phyloP scores from a whole-genome alignment of 2,888 invertebrate species.

The Eretmocerus hayati region DNA sequence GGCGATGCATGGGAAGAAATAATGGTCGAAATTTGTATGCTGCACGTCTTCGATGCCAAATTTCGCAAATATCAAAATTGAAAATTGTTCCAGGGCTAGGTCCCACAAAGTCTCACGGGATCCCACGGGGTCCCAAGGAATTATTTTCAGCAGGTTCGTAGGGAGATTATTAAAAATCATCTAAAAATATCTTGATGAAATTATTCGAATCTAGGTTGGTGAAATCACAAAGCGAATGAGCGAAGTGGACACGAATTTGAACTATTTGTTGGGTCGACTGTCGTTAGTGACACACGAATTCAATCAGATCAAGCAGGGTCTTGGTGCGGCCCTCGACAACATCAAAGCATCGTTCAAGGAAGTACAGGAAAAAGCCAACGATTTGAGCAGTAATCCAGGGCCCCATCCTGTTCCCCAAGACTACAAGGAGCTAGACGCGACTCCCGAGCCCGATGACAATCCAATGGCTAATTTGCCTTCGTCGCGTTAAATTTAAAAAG shows the following conservation, averaged over 20 bases:
- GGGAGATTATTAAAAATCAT: background rate
- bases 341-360: constrained; percentile 60
- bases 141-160: no score
- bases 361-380: constrained; percentile 52
- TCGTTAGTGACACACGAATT: constrained; percentile 80
- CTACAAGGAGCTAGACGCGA: constrained; percentile 34
- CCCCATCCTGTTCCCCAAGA: constrained; percentile 46
- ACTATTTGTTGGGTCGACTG: constrained; percentile 71
- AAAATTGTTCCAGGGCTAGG: no score
- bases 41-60: no score
- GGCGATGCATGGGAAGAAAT: no score
- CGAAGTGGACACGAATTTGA: constrained; percentile 74
- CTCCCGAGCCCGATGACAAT: constrained; percentile 5
- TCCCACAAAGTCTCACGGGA: no score
- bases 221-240: constrained; percentile 69
- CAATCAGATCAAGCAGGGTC: constrained; percentile 68
- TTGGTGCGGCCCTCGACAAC: constrained; percentile 66
- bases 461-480: background rate
- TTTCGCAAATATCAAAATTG: no score
- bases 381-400: constrained; percentile 41
- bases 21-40: no score
- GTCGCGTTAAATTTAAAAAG: no score
- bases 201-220: constrained; percentile 54
- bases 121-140: no score
- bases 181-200: no score